phyloP scores from a whole-genome alignment of 2,113 vertebrate species.

The Nibea coibor region DNA sequence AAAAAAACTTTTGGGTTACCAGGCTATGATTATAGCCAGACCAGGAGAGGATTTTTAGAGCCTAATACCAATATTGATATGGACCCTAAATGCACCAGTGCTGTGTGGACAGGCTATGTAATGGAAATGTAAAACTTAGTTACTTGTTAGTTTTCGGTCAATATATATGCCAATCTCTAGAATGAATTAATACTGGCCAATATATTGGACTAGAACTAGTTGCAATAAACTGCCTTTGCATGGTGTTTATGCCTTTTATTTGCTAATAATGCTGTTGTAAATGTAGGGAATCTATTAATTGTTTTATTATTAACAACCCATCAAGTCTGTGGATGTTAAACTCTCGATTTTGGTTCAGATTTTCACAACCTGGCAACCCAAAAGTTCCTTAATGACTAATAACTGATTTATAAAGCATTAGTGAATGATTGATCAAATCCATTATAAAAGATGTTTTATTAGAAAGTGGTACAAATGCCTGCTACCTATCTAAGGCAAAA shows the following conservation, averaged over 20 bases:
- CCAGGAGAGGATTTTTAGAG: too few relatives aligned
- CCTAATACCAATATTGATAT: too few relatives aligned
- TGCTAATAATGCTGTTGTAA: neutral
- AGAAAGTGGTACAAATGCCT: neutral
- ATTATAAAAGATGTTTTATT: neutral
- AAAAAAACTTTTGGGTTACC: neutral
- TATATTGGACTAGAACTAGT: neutral
- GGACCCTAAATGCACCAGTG: too few relatives aligned
- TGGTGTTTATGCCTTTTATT: neutral
- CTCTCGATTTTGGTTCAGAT: neutral
- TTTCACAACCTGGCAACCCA: neutral
- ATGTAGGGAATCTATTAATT: neutral
- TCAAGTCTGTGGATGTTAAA: neutral
- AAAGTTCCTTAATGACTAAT: conserved; percentile 11
- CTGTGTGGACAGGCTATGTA: too few relatives aligned
- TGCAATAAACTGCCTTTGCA: neutral
- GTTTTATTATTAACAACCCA: neutral
- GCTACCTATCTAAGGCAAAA: conserved; percentile 13
- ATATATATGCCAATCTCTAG: neutral
- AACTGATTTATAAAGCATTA: conserved; percentile 6
- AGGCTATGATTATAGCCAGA: neutral
- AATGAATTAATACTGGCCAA: neutral
- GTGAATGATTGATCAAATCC: conserved; percentile 2
- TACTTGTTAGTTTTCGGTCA: too few relatives aligned
- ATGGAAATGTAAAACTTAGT: too few relatives aligned